Percentiles rank a stretch among this genome's conserved stretches.
phyloP scores from a whole-genome alignment of 2,888 invertebrate genomes.

The Dicycla oo region DNA sequence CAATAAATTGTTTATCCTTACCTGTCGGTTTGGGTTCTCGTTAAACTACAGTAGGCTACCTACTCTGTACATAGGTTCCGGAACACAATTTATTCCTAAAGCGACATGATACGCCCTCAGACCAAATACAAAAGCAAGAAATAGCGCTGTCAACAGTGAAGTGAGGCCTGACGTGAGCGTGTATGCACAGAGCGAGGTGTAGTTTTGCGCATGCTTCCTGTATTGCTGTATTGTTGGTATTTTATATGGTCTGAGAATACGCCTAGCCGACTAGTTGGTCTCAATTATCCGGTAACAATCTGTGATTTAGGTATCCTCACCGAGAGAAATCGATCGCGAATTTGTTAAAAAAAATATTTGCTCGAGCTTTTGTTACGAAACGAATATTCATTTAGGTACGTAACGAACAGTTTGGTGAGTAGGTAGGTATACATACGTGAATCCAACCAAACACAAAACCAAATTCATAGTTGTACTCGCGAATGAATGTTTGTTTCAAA shows the following conservation, averaged over 20 bases:
- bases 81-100: slow-evolving; percentile 35
- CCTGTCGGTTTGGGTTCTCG: slow-evolving; percentile 63
- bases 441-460: not conserved
- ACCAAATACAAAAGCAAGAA: no score
- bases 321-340: not conserved
- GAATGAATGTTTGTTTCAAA: slow-evolving; percentile 1
- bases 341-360: not conserved
- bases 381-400: not conserved
- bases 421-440: not conserved
- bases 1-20: slow-evolving; percentile 75
- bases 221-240: no score
- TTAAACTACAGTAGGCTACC: slow-evolving; percentile 50
- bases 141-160: no score
- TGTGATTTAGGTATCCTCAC: slow-evolving; percentile 1
- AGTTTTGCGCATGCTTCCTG: no score
- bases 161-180: no score
- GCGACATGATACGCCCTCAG: slow-evolving; percentile 22
- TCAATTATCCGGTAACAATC: slow-evolving; percentile 30
- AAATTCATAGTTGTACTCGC: not conserved
- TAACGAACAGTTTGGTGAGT: not conserved
- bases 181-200: no score
- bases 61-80: slow-evolving; percentile 38
- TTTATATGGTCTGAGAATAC: no score
- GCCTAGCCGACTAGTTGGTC: no score
- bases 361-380: not conserved